A percentile compares a stretch with the other conserved stretches of the same genome.
Evolutionary conservation across 2,113 vertebrate genomes (phyloP).

Genomic region (Micromys minutus): DNA sequence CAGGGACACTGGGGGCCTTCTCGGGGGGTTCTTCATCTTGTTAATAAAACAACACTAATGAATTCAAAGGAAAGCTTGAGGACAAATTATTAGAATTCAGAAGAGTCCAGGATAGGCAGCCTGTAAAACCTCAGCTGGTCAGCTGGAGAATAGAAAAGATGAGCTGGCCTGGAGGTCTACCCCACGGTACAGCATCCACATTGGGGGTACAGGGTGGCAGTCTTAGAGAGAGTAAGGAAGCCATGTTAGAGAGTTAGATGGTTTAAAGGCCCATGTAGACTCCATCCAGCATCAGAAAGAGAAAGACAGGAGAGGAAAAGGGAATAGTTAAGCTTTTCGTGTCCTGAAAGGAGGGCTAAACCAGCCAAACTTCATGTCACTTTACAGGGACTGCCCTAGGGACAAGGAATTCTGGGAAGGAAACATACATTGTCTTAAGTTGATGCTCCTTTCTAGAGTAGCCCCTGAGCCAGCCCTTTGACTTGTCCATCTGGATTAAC

Average conservation of each 20-base stretch:
- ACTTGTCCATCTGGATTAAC: neutral
- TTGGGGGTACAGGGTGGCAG: neutral
- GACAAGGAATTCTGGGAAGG: neutral
- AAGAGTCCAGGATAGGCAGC: neutral
- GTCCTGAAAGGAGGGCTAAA: neutral
- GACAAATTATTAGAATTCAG: neutral
- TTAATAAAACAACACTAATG: neutral
- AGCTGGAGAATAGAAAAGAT: neutral
- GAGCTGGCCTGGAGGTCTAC: neutral
- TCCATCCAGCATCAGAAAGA: neutral
- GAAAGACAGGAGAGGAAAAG: too few relatives aligned
- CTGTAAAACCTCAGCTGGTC: neutral
- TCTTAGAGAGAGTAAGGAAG: neutral
- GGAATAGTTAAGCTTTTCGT: neutral
- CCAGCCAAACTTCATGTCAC: neutral
- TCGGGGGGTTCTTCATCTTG: neutral
- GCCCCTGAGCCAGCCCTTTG: neutral
- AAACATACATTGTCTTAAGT: neutral
- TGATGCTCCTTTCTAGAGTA: neutral
- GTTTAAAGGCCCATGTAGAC: neutral
- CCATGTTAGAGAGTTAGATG: neutral
- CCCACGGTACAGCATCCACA: neutral
- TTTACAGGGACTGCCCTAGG: too few relatives aligned
- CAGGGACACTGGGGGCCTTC: neutral
- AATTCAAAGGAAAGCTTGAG: neutral